phyloP scores from a whole-genome alignment of 2,888 invertebrate genomes.

The Epirrhoe alternata region DNA sequence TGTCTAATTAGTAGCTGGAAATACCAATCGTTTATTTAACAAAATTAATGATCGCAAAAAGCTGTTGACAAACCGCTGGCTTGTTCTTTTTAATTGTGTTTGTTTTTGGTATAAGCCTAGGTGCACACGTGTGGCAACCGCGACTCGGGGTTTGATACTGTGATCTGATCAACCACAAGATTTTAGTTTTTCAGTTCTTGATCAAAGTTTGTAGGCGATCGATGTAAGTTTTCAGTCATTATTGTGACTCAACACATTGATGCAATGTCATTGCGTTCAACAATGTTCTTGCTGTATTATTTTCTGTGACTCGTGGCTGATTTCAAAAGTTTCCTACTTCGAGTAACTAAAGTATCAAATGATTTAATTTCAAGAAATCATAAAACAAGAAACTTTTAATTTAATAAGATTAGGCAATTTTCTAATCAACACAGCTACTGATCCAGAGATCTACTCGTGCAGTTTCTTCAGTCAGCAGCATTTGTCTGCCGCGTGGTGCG shows the following conservation, averaged over 20 bases:
- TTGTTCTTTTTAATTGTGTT: slow-evolving; percentile 36
- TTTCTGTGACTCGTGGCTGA: no score
- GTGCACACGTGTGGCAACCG: slow-evolving; percentile 8
- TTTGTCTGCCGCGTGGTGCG: no score
- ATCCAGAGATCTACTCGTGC: no score
- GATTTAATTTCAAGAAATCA: no score
- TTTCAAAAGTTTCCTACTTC: no score
- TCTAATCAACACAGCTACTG: no score
- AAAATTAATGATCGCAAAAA: slow-evolving; percentile 36
- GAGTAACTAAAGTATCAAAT: no score
- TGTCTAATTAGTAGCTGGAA: slow-evolving; percentile 35
- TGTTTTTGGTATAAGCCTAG: slow-evolving; percentile 26
- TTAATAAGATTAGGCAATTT: no score
- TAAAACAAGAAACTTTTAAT: no score
- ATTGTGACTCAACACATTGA: background rate
- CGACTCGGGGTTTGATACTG: background rate
- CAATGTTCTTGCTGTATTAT: no score
- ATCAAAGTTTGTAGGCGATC: background rate
- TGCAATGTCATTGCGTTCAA: no score
- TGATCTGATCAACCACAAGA: background rate
- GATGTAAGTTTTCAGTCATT: background rate
- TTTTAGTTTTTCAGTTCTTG: background rate
- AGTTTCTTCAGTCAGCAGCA: no score
- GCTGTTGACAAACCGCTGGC: slow-evolving; percentile 27
- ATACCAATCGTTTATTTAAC: slow-evolving; percentile 32